These are phyloP conservation scores for Pipra filicauda DNA, from an alignment of 2,113 vertebrate species.

Conservation along the genomic window DNA sequence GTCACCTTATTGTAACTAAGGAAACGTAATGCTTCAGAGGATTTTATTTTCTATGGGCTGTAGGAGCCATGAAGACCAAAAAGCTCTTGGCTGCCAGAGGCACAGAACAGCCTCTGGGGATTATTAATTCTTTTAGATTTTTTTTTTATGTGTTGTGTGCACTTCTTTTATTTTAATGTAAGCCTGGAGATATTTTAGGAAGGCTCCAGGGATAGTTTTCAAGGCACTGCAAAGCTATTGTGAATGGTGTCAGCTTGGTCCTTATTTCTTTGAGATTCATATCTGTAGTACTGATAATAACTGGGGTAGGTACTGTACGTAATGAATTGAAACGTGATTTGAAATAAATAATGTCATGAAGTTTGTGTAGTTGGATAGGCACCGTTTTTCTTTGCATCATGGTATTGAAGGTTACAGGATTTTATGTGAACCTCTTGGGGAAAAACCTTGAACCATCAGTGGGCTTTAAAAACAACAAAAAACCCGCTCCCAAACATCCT, in stretches of 20 bases:
- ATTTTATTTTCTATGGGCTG: neutral
- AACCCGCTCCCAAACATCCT: neutral
- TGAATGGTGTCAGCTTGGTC: neutral
- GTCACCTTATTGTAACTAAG: slow-evolving; percentile 51
- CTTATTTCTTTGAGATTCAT: neutral
- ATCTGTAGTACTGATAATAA: neutral
- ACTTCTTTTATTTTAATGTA: neutral
- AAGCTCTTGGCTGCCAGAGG: neutral
- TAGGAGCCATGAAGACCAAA: neutral
- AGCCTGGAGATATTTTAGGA: neutral
- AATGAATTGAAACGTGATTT: neutral
- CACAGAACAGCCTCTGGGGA: neutral
- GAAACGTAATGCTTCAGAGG: neutral
- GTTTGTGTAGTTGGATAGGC: neutral
- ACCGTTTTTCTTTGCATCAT: rapidly evolving
- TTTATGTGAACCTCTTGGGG: neutral
- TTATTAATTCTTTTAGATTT: neutral
- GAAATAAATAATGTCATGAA: neutral
- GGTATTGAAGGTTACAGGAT: neutral
- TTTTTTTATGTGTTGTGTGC: neutral
- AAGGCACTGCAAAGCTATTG: neutral
- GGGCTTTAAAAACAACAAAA: neutral
- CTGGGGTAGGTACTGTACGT: neutral
- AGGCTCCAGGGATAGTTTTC: neutral
- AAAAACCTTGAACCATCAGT: neutral